Percentiles rank a stretch among this genome's conserved stretches.
Conservation (phyloP, 2,888 invertebrate genomes). For the Callosobruchus maculatus region DNA sequence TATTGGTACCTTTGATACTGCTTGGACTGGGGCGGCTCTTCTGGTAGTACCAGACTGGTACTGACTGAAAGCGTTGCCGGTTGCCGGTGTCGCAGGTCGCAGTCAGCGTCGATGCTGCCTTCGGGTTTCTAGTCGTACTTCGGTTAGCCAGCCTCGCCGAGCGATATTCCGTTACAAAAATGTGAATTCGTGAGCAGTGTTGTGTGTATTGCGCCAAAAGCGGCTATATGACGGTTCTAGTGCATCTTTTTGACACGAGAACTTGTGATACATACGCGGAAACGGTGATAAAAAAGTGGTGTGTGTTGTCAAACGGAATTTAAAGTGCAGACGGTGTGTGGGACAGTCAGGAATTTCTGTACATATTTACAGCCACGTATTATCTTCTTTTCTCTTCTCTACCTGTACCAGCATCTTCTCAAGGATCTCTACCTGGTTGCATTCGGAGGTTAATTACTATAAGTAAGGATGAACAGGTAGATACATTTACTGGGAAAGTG, state of each 20-base stretch:
- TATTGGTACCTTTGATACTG: no score
- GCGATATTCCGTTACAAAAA: constrained; percentile 41
- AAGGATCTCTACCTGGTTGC: constrained; percentile 20
- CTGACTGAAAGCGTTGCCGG: not conserved
- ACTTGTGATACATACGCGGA: not conserved
- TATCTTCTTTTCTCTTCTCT: constrained; percentile 9
- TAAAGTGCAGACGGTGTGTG: constrained; percentile 23
- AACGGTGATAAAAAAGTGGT: constrained; percentile 10
- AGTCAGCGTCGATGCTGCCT: not conserved
- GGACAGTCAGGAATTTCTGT: constrained; percentile 12
- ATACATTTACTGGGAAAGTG: not conserved
- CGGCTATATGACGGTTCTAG: not conserved
- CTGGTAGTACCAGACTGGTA: no score
- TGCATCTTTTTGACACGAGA: not conserved
- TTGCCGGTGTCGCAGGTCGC: not conserved
- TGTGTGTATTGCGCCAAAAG: constrained; percentile 10
- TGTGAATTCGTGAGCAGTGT: constrained; percentile 33
- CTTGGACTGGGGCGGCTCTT: no score
- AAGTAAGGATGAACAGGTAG: constrained; percentile 9
- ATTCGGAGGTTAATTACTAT: constrained; percentile 13
- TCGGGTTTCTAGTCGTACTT: not conserved
- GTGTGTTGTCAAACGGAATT: constrained; percentile 26
- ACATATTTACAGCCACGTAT: not conserved
- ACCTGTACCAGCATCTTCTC: constrained; percentile 28
- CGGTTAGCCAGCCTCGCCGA: not conserved